phyloP scores from a whole-genome alignment of 2,797 vertebrate genomes.

The Notoglanidium macrostoma region DNA sequence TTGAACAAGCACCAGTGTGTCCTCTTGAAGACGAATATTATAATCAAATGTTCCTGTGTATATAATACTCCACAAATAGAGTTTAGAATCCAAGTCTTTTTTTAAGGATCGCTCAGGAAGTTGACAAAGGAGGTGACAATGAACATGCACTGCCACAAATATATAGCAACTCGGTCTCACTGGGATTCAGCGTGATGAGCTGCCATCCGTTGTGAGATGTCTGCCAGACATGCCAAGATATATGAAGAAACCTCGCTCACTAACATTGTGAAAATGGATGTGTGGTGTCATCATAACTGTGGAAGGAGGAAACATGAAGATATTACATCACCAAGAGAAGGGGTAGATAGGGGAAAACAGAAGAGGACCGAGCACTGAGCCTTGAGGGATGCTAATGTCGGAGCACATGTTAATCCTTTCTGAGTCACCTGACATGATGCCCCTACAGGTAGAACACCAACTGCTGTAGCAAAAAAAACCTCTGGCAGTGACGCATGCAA shows the following conservation, averaged over 20 bases:
- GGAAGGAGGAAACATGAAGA: background rate
- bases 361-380: background rate
- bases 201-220: slow-evolving; percentile 8
- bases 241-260: slow-evolving; percentile 11
- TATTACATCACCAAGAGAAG: slow-evolving; percentile 16
- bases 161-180: background rate
- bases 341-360: background rate
- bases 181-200: background rate
- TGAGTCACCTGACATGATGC: background rate
- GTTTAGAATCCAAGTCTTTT: background rate
- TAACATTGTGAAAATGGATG: background rate
- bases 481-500: background rate
- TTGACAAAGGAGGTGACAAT: background rate
- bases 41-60: background rate
- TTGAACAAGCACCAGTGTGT: background rate
- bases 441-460: background rate
- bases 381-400: background rate
- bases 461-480: background rate
- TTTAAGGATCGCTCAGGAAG: background rate
- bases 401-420: background rate
- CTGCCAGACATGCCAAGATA: slow-evolving; percentile 9
- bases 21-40: background rate
- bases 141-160: slow-evolving; percentile 13
- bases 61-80: background rate
- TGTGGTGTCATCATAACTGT: slow-evolving; percentile 3